Conservation (phyloP, 2,888 invertebrate genomes). For the Scaptomyza polygonia region DNA sequence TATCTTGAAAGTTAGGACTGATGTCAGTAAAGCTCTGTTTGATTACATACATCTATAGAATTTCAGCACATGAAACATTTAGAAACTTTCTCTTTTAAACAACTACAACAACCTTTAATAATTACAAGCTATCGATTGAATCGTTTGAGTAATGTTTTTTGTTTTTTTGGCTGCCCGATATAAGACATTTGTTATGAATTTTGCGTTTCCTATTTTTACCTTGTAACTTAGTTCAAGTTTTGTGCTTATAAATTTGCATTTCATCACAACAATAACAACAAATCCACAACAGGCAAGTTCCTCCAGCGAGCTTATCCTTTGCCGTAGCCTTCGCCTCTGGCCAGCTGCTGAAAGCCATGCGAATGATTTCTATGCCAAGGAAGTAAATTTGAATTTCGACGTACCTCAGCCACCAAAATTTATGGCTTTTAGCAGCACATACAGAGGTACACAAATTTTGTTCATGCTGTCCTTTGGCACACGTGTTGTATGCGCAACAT, state of each 20-base stretch:
- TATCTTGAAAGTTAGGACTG: background rate
- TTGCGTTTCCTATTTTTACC: constrained; percentile 26
- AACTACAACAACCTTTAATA: too few relatives aligned
- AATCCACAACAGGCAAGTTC: constrained; percentile 20
- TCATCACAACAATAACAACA: constrained; percentile 46
- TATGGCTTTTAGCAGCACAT: constrained; percentile 52
- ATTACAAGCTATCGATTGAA: background rate
- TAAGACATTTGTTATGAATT: constrained; percentile 45
- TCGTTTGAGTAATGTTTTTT: constrained; percentile 44
- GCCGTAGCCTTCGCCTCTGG: constrained; percentile 13
- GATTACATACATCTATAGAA: too few relatives aligned
- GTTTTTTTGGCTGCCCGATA: constrained; percentile 15
- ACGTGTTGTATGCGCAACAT: constrained; percentile 55
- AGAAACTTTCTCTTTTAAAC: background rate
- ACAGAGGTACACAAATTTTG: constrained; percentile 4
- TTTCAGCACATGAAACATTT: background rate
- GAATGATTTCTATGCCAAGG: constrained; percentile 38
- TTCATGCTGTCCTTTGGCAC: constrained; percentile 51
- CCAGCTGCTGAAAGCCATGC: constrained; percentile 33
- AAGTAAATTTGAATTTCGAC: constrained; percentile 69
- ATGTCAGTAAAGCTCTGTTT: background rate
- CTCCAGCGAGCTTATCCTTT: constrained; percentile 28
- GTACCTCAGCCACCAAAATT: constrained; percentile 58
- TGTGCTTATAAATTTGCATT: constrained; percentile 68
- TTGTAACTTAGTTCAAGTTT: constrained; percentile 57